Conservation (phyloP, 2,888 invertebrate genomes). For the Bombyx huttoni region DNA sequence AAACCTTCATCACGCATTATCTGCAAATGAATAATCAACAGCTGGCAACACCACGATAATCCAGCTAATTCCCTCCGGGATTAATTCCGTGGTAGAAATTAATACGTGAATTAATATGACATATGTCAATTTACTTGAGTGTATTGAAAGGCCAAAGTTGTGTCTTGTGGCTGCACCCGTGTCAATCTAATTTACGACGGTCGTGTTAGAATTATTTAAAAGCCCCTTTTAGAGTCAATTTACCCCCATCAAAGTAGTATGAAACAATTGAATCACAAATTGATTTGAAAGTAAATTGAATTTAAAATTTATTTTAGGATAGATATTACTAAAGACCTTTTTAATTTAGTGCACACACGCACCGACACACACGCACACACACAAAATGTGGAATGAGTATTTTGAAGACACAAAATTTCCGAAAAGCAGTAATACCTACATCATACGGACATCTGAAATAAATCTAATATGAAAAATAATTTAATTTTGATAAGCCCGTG, state of each 20-base stretch:
- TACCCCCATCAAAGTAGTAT: not conserved
- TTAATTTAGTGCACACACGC: no score
- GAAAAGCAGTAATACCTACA: no score
- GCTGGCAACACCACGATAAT: not conserved
- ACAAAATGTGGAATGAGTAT: no score
- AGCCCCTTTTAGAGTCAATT: not conserved
- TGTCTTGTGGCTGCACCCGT: constrained; percentile 2
- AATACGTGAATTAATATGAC: not conserved
- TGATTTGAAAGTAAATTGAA: not conserved
- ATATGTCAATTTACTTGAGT: not conserved
- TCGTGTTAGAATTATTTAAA: not conserved
- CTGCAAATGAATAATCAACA: constrained; percentile 9
- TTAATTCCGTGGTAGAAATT: not conserved
- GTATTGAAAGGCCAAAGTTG: not conserved
- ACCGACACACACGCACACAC: no score
- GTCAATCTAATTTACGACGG: not conserved
- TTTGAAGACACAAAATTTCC: no score
- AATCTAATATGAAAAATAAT: no score
- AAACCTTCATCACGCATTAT: constrained; percentile 17
- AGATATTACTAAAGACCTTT: no score
- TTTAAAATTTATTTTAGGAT: not conserved
- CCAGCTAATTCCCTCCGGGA: not conserved
- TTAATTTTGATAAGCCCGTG: no score
- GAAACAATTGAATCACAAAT: not conserved
- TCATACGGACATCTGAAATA: no score